A percentile compares a stretch with the other conserved stretches of the same genome.
Conservation (phyloP, 2,888 invertebrate genomes). For the Latrodectus hesperus region DNA sequence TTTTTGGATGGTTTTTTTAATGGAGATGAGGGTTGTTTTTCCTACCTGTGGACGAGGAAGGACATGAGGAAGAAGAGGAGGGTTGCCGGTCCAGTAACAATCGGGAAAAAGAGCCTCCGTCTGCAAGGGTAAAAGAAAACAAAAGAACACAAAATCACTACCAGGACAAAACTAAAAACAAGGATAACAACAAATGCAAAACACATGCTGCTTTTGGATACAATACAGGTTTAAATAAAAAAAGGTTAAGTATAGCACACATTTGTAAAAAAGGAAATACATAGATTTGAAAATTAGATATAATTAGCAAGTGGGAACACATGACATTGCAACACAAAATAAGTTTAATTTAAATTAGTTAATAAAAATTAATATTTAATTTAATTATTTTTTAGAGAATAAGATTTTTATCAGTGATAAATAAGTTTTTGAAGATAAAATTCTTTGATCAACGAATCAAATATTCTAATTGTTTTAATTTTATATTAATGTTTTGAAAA, state of each 20-base stretch:
- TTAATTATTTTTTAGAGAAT: too few species aligned
- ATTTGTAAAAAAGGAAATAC: not conserved
- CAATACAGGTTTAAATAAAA: conserved; percentile 52
- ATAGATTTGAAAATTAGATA: not conserved
- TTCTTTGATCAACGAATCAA: too few species aligned
- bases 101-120: conserved; percentile 69
- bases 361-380: too few species aligned
- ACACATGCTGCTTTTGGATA: conserved; percentile 55
- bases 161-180: conserved; percentile 64
- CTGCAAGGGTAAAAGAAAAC: conserved; percentile 69
- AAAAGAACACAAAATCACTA: conserved; percentile 70
- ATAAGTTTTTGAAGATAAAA: too few species aligned
- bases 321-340: too few species aligned
- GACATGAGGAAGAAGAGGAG: conserved; percentile 62
- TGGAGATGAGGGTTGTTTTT: conserved; percentile 35
- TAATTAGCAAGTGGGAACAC: too few species aligned
- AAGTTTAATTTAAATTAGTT: too few species aligned
- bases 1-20: not conserved
- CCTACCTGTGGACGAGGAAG: conserved; percentile 68
- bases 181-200: conserved; percentile 64
- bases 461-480: too few species aligned
- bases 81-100: conserved; percentile 69
- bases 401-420: too few species aligned
- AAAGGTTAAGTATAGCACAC: conserved; percentile 41
- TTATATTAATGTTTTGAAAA: too few species aligned